Percentiles rank a stretch among this genome's conserved stretches.
These are phyloP conservation scores for Chamaetylas fuelleborni DNA, from an alignment of 2,113 vertebrate genomes.

Conservation along the genomic window DNA sequence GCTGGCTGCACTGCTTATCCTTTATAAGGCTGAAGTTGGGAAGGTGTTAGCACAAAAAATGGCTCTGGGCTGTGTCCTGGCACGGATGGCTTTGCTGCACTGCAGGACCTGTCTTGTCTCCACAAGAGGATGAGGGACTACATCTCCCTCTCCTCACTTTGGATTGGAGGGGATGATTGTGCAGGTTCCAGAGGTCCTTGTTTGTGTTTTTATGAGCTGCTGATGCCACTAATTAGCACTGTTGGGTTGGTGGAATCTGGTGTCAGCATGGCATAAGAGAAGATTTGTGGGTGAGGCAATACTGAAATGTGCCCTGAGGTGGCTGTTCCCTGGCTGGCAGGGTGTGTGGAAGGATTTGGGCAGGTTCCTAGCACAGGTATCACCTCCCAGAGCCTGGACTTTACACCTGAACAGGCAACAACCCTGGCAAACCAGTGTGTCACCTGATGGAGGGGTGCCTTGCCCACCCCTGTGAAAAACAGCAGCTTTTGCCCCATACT, in stretches of 20 bases:
- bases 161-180: background rate
- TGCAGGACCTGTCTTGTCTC: background rate
- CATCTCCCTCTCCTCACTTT: background rate
- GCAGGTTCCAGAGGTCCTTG: background rate
- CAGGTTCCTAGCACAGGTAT: background rate
- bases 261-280: background rate
- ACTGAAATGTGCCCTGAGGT: rapidly evolving
- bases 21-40: background rate
- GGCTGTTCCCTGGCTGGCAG: background rate
- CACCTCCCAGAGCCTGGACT: background rate
- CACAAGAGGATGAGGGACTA: background rate
- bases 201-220: background rate
- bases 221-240: background rate
- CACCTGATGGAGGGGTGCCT: background rate
- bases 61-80: background rate
- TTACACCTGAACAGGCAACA: background rate
- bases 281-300: background rate
- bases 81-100: background rate
- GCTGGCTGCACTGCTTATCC: background rate
- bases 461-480: background rate
- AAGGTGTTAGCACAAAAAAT: rapidly evolving
- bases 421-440: rapidly evolving
- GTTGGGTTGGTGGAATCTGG: background rate
- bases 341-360: background rate
- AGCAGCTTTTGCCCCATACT: background rate